Base-by-base conservation (phyloP, 2,797 vertebrate species). In the Sphenodon punctatus region DNA sequence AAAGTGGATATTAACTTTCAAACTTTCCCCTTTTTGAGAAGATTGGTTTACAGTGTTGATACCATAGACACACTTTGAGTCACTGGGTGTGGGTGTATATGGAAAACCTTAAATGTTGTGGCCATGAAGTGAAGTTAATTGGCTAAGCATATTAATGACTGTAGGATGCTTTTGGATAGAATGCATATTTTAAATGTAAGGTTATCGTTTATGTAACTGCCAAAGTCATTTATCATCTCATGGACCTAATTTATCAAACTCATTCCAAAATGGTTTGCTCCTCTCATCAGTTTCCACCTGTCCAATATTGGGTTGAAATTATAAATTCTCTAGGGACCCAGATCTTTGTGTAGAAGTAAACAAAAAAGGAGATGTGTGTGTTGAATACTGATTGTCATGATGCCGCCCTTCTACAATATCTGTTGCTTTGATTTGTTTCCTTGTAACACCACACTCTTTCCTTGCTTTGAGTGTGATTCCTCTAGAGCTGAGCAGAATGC, bases 201-300 rank as follows among this genome's bases (percentile, higher is more conserved):
- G 80, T 38, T 41, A 38, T 46, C 46, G 81, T 65, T 30, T 55
- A 72, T 1, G 0, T 70, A 86, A 72, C 45, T 70, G 19, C 22
- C 4, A 1, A 65, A 60, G 78, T 74, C 42, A 63, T 80, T 71
- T 75, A 85, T 59, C 23, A 66, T 65, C 72, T 87, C 23, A 51
- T 49, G 75, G 84, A 82, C 34, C 56, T 65, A 80, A 87, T 84
- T 88, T 74, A 75, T 87, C 80, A 84, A 82, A 86, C 72, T 79
- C 2, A 0, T 45, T 84, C 67, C 42, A 8, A 76, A 79, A 58
- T 61, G 4, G 58, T 88, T 82, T 76, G 41, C 46, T 46, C 3
- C 43, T 53, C 32, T 82, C 4, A 16, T 38, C 51, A 56, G 7
- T 53, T 46, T 80, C 38, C 42, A 10, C 20, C 46, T 63, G 64